Evolutionary conservation across 2,113 vertebrate species (phyloP), one percentile per base, ranked within the genome.

Genomic region (Chauna torquata): DNA sequence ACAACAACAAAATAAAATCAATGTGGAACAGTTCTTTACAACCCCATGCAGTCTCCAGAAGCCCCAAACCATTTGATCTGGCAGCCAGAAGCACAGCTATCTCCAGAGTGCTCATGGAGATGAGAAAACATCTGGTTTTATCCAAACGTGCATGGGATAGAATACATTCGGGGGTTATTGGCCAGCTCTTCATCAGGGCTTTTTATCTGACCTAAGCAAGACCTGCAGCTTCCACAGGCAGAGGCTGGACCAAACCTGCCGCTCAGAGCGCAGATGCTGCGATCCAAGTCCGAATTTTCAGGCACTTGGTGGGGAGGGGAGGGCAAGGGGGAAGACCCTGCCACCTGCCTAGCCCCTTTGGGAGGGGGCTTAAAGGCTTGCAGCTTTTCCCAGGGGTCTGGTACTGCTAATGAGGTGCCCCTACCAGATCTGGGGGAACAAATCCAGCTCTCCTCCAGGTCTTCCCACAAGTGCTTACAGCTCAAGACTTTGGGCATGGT

Each of bases 111-210:
- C 12, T 58, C 27, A 12, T 3, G 5, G 42, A n/a, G 28, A 24
- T 57, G 8, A 54, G 34, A 52, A 72, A 58, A 44, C 7, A 27
- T 7, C 11, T 74, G 30, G 6, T 24, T 88, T 65, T 78, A 38
- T 25, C 64, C 38, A 42, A 74, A 25, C 4, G 18, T 36, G 72
- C 25, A 27, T 14, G 47, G 36, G 0, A 32, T 7, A 3, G 3
- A 19, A 40, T 2, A 2, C 5, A 25, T 36, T 34, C 52, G n/a
- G 49, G 49, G 1, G 12, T 52, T 69, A 18, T 0, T 3, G 23
- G 8, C 19, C 71, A 86, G 28, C 24, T 65, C 44, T 70, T 44
- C 25, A 8, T 6, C 22, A 47, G 27, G 20, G 19, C 27, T 0
- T 65, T 75, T 36, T 44, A 16, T 28, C 49, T 47, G 17, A 57